Base-by-base conservation (phyloP, 1,140 invertebrate genomes). In the Conus ventricosus region DNA sequence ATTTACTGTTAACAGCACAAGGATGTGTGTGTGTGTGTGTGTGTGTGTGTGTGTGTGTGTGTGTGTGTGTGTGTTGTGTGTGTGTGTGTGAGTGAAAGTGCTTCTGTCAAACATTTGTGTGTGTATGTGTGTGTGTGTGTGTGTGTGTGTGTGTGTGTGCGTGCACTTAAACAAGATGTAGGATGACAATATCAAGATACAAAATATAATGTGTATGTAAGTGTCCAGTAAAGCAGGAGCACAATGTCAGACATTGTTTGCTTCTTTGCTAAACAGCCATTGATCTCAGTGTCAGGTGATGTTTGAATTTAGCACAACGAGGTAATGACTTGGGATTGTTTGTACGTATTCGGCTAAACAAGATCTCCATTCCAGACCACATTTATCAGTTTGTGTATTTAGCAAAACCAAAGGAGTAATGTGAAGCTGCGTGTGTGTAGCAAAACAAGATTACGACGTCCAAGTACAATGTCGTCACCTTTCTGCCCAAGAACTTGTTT, bases 391-490 rank as follows among this genome's bases (percentile, higher is more conserved):
- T 20, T 4, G 4, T 15, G 4, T 11, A 2, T 63, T 63, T 63
- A 20, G 60, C 60, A 63, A 20, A 20, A 63, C 1, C 20, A 20
- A 63, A 63, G 39, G 39, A 39, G 39, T 39, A 39, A 25, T 78
- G 4, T 78, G 25, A 39, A 25, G 8, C 25, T 78, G 67, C 20
- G 67, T 71, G 15, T 71, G 67, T 71, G 23, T 71, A 99, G 99
- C 99, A 98, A 96, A 99, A 99, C 96, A 99, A 98, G 96, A 99
- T 99, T 95, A 92, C 91, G 63, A 99, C 99, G 93, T 99, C 99
- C 11, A 99, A 99, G 96, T 99, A 99, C 95, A 99, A 98, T 13
- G 93, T 98, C 53, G 95, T 99, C 67, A 98, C 97, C 92, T 99
- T 99, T 95, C 96, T 99, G 92, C 98, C 99, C 39, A 98, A 99